Percentiles rank a stretch among this genome's conserved stretches.
These are phyloP conservation scores for Urechis unicinctus DNA, from an alignment of 2,888 invertebrate genomes.

Conservation along the genomic window DNA sequence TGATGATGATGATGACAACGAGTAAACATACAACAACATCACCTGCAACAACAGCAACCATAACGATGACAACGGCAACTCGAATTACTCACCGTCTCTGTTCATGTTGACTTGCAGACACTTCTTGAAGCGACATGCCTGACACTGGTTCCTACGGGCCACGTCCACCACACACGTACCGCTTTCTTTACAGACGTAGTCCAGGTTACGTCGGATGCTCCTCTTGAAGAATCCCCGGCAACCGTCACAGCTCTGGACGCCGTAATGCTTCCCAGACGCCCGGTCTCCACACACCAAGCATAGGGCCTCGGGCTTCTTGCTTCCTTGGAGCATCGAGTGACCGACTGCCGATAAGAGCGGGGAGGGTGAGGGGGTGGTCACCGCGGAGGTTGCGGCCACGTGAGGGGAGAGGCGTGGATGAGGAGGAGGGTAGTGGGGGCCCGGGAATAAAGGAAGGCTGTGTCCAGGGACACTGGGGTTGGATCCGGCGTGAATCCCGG, in stretches of 20 bases:
- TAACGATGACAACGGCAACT: too few species aligned
- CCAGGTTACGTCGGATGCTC: slow-evolving; percentile 78
- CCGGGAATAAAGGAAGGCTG: not conserved
- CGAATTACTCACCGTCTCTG: slow-evolving; percentile 69
- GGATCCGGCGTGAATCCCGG: too few species aligned
- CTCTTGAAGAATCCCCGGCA: slow-evolving; percentile 87
- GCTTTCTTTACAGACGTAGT: slow-evolving; percentile 86
- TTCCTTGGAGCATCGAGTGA: too few species aligned
- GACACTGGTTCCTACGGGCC: slow-evolving; percentile 86
- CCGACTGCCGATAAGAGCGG: too few species aligned
- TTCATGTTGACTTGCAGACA: slow-evolving; percentile 90
- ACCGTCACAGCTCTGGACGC: slow-evolving; percentile 55
- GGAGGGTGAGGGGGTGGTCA: too few species aligned
- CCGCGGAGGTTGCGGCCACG: not conserved
- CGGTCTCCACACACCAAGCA: slow-evolving; percentile 53
- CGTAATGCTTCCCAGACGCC: slow-evolving; percentile 55
- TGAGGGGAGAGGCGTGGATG: not conserved
- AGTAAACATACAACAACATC: too few species aligned
- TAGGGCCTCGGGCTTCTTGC: slow-evolving; percentile 50
- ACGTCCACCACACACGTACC: slow-evolving; percentile 85
- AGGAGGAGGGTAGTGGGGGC: not conserved
- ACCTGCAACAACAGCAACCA: too few species aligned
- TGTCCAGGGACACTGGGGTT: not conserved
- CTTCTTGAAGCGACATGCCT: slow-evolving; percentile 85
- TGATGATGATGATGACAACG: slow-evolving; percentile 1